Evolutionary conservation across 2,888 invertebrate genomes (phyloP), one percentile per base, ranked within the genome.

Genomic region (Cephonodes hylas): DNA sequence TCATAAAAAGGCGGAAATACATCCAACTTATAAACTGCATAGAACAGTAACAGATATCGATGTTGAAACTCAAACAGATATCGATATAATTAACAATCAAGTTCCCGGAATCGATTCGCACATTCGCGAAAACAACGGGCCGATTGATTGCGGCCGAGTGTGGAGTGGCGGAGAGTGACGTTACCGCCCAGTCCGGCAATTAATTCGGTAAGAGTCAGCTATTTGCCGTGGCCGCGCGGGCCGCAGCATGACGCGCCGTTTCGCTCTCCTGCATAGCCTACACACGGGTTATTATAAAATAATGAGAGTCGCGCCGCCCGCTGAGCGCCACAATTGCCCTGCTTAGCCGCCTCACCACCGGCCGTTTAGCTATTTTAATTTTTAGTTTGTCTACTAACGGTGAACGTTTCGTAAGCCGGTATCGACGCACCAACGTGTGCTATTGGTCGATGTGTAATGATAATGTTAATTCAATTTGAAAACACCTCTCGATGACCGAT

Each of bases 291-390:
- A 92, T 91, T 91, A 91, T 91, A 91, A 91, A 90, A 91, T 92
- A 92, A 92, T 92, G 91, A 91, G 89, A 90, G 86, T 75, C 80
- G 80, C 79, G 80, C 89, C 91, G 86, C 91, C 92, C 89, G 92
- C 92, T 91, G 92, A 71, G 92, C 73, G 70, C 85, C 79, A 92
- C 92, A 92, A 92, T 91, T 90, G 91, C 83, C 85, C 91, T 91
- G 87, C 87, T 91, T 92, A 91, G 88, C 83, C 84, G 86, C 77
- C 82, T 81, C 85, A 84, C 82, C 84, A 86, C 85, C 80, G 83
- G 80, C 86, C 89, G 90, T 89, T 91, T 91, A 90, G 88, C 88
- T 89, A 86, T 92, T 92, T 92, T 91, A 90, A 91, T 91, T 91
- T 91, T 91, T 88, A 88, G 91, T 91, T 91, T 92, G 91, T 90